Conservation (phyloP, 1,140 invertebrate species). For the Drosophila asahinai region DNA sequence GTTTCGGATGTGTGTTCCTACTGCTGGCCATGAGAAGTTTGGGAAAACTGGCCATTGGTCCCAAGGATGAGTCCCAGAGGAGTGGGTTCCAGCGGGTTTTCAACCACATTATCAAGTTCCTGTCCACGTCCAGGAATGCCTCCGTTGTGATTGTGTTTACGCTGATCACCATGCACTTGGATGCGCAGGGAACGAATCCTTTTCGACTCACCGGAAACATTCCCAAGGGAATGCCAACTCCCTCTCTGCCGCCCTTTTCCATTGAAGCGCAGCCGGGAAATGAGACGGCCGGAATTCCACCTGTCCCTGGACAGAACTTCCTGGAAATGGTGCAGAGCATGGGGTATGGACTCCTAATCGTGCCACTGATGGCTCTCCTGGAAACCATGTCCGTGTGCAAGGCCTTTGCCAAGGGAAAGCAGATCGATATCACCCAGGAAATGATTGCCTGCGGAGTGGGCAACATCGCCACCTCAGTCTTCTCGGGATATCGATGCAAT, state of each 20-base stretch:
- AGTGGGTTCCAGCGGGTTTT: slow-evolving; percentile 85
- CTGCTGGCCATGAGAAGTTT: slow-evolving; percentile 90
- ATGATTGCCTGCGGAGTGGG: slow-evolving; percentile 92
- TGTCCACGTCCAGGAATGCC: slow-evolving; percentile 91
- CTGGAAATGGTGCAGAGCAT: slow-evolving; percentile 90
- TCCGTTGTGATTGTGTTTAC: slow-evolving; percentile 91
- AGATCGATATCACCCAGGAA: slow-evolving; percentile 94
- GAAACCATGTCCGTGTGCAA: slow-evolving; percentile 95
- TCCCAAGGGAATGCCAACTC: slow-evolving; percentile 89
- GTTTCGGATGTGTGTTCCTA: slow-evolving; percentile 89
- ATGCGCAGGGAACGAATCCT: slow-evolving; percentile 56
- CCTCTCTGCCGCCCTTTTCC: slow-evolving; percentile 89
- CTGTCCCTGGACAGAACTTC: slow-evolving; percentile 85
- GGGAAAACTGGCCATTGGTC: slow-evolving; percentile 87
- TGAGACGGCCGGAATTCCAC: slow-evolving; percentile 85
- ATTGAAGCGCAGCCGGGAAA: slow-evolving; percentile 79
- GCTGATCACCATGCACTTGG: slow-evolving; percentile 86
- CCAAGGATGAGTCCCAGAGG: slow-evolving; percentile 86
- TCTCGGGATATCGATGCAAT: slow-evolving; percentile 93
- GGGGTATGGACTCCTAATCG: slow-evolving; percentile 91
- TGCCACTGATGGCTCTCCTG: slow-evolving; percentile 92
- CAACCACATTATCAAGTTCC: slow-evolving; percentile 88
- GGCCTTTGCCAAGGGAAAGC: slow-evolving; percentile 90
- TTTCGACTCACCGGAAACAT: slow-evolving; percentile 86
- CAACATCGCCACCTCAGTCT: slow-evolving; percentile 95